Conservation (phyloP, 2,797 vertebrate genomes). For the Lithobates sylvaticus region DNA sequence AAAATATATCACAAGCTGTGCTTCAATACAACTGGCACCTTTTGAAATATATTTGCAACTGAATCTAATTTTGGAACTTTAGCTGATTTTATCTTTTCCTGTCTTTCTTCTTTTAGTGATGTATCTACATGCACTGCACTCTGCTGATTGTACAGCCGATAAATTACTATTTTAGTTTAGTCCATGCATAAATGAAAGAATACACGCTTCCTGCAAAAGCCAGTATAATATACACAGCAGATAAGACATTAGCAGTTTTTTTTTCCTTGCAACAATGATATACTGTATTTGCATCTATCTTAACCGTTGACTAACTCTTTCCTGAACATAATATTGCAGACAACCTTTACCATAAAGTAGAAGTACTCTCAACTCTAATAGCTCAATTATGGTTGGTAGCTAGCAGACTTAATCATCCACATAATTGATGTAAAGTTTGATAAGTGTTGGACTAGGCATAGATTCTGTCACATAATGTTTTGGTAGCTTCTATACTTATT, state of each 20-base stretch:
- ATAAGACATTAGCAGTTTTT: neutral
- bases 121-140: neutral
- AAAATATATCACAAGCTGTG: neutral
- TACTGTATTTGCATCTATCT: too few species aligned
- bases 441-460: neutral
- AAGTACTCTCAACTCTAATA: too few species aligned
- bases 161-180: neutral
- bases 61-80: conserved; percentile 11
- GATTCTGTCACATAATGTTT: too few species aligned
- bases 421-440: neutral
- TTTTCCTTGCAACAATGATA: neutral
- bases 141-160: neutral
- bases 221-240: neutral
- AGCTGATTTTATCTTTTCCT: neutral
- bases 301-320: too few species aligned
- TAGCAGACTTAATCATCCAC: neutral
- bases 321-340: too few species aligned
- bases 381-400: neutral
- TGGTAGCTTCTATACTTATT: too few species aligned
- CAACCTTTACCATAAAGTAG: too few species aligned
- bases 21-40: neutral
- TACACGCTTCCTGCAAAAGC: neutral
- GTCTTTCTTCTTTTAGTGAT: neutral
- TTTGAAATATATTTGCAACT: neutral
- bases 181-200: neutral